Evolutionary conservation across 2,113 vertebrate species (phyloP).

Genomic region (Ailuropoda melanoleuca): DNA sequence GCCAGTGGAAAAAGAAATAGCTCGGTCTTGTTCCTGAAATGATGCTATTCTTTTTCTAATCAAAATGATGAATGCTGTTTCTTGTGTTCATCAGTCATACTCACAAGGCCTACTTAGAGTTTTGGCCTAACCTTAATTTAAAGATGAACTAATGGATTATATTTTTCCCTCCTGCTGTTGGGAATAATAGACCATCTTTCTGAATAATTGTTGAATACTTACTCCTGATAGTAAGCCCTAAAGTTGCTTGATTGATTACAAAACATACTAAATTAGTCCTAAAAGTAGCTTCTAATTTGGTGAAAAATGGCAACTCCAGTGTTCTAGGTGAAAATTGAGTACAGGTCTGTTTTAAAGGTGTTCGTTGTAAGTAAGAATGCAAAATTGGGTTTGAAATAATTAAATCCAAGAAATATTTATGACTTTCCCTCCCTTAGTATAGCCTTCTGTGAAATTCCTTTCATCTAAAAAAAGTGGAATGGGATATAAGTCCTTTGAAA

Average conservation of each 20-base stretch:
- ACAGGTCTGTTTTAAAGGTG: background rate
- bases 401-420: background rate
- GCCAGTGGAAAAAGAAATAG: background rate
- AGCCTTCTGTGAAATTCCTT: background rate
- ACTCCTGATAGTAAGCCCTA: background rate
- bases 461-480: background rate
- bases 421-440: background rate
- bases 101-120: background rate
- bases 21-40: constrained; percentile 5
- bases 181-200: background rate
- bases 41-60: background rate
- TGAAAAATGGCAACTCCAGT: background rate
- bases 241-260: background rate
- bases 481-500: background rate
- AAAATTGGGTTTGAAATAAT: background rate
- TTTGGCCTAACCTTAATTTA: background rate
- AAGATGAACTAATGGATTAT: background rate
- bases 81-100: background rate
- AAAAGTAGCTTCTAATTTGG: background rate
- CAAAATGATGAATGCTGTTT: background rate
- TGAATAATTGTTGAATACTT: background rate
- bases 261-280: background rate
- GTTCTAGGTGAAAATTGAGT: constrained; percentile 3
- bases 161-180: background rate
- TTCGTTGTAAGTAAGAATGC: background rate